Evolutionary conservation across 2,797 vertebrate species (phyloP), one percentile per base, ranked within the genome.

Genomic region (Sarcoramphus papa): DNA sequence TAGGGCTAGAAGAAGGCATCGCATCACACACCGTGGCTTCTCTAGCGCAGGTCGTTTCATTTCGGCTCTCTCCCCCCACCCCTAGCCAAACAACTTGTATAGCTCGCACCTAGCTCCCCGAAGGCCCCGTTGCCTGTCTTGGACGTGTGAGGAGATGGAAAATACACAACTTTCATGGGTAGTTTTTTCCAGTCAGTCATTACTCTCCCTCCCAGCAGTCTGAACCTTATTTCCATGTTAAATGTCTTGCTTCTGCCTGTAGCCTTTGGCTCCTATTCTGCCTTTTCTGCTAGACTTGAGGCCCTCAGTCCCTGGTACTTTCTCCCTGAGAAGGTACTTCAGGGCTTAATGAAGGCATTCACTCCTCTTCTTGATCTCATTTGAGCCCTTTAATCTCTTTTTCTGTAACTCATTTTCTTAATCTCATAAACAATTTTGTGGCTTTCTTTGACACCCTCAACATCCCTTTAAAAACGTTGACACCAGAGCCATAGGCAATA

Each of bases 171-270:
- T 45, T 94, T 37, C 81, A 13, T 0, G 63, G 94, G 88, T 73
- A 93, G 93, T 87, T 94, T 97, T 96, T 96, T 97, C 96, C 93
- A 93, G 95, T 27, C 92, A 62, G 85, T 96, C 92, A 95, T 97
- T 90, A 33, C 85, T 48, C 77, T 82, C 85, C 82, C 85, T 94
- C 92, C 88, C 12, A 76, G 28, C 84, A 92, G 67, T 33, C 87
- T 67, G 63, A 86, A 33, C 80, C 85, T 90, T 62, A 84, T 96
- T 97, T 94, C 93, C 83, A 90, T 33, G 88, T 73, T 88, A 75
- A 91, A 93, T 10, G 4, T 50, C 92, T 90, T 77, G 73, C 85
- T 92, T 69, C 80, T 54, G 88, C 92, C 90, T 95, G 92, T 67
- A 94, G 93, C 63, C 92, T 90, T 95, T 96, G 94, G 94, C 83